Conservation (phyloP, 2,113 vertebrate genomes). For the Notechis scutatus region DNA sequence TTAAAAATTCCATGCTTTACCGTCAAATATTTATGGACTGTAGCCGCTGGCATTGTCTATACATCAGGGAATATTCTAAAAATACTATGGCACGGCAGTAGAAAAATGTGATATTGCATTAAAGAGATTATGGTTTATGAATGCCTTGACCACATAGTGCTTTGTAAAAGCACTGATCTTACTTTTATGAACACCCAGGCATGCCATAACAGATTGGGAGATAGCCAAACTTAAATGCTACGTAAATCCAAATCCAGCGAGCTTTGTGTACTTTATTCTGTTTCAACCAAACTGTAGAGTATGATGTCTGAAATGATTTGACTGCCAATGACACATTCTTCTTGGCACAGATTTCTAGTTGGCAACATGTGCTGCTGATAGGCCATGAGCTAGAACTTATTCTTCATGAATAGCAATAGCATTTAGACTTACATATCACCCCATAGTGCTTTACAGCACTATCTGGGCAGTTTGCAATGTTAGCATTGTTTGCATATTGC, state of each 20-base stretch:
- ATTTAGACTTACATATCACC: not conserved
- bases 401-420: not conserved
- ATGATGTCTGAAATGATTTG: not conserved
- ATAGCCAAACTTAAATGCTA: not conserved
- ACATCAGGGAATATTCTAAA: not conserved
- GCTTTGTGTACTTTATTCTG: not conserved
- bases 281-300: not conserved
- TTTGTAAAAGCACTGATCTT: not conserved
- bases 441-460: not conserved
- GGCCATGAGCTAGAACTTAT: not conserved
- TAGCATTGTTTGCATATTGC: not conserved
- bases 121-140: not conserved
- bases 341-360: not conserved
- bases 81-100: not conserved
- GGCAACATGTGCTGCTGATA: conserved; percentile 1
- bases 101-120: not conserved
- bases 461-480: not conserved
- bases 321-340: not conserved
- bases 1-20: not conserved
- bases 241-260: not conserved
- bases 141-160: not conserved
- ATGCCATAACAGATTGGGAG: not conserved
- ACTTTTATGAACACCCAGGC: not conserved
- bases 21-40: not conserved
- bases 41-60: not conserved